Evolutionary conservation across 2,888 invertebrate genomes (phyloP), one percentile per base, ranked within the genome.

Genomic region (Drosophila nigritarsus): DNA sequence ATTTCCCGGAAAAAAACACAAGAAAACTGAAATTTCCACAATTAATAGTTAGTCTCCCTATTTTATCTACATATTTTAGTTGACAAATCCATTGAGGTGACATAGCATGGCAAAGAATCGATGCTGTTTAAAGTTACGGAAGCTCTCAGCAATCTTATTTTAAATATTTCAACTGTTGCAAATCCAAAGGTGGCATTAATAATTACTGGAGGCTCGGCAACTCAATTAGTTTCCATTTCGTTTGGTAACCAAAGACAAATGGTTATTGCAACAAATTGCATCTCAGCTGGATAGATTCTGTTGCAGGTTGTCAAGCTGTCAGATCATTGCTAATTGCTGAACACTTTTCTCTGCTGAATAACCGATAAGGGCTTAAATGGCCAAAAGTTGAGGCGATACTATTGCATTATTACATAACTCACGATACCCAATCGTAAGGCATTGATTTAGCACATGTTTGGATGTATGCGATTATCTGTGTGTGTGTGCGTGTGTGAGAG

Each of bases 271-370:
- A 55, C 38, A 64, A 18, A 45, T 45, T 24, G 15, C 15, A 4
- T 15, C 27, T 53, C 45, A 34, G 54, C 36, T n/a, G 53, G 45
- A 20, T 27, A 40, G 15, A n/a, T 32, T 42, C 24, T 13, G 24
- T 42, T 59, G 29, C 29, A 32, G 30, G 11, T 42, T 68, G 70
- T 59, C 70, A 70, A 48, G 18, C 55, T 67, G 42, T 36, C 61
- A 56, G 59, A 36, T 80, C 64, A 68, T 73, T 89, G 80, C 83
- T 85, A 89, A 85, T 85, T 89, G 89, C 78, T 63, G 83, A 59
- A 89, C 87, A 89, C 75, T 72, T 40, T 29, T 65, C 61, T 65
- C 54, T 63, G 70, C 48, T 75, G 55, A 66, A 73, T 66, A 75
- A 65, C 60, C 56, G 27, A 66, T 66, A 73, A 53, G 58, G 49